Percentiles rank a stretch among this genome's conserved stretches.
Evolutionary conservation across 1,140 invertebrate species (phyloP).

Genomic region (Ceratosolen solmsi): DNA sequence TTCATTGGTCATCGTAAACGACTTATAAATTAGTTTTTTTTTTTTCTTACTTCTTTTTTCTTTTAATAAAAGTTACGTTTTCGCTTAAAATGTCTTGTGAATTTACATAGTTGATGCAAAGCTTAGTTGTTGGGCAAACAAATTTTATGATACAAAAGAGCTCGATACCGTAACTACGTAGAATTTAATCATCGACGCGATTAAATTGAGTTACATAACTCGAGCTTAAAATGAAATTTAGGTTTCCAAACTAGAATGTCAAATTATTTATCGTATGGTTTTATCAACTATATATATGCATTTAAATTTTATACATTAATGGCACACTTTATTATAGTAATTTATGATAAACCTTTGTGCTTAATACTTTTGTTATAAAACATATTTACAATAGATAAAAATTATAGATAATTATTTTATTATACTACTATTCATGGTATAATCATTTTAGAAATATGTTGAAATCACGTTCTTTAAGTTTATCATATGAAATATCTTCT

Average conservation of each 20-base stretch:
- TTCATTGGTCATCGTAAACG: background rate
- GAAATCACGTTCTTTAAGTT: too few species aligned
- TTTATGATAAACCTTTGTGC: too few species aligned
- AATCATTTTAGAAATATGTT: too few species aligned
- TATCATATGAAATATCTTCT: too few species aligned
- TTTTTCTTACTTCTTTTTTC: constrained; percentile 6
- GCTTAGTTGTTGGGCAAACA: background rate
- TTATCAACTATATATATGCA: background rate
- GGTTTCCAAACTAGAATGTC: background rate
- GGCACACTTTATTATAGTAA: background rate
- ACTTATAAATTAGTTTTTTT: background rate
- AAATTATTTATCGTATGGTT: background rate
- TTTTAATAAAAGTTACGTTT: background rate
- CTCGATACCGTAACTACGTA: background rate
- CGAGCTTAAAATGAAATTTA: background rate
- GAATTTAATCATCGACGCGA: background rate
- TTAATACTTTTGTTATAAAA: too few species aligned
- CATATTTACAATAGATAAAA: too few species aligned
- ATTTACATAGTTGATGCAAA: background rate
- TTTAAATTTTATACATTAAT: too few species aligned
- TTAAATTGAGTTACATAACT: background rate
- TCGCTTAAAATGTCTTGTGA: background rate
- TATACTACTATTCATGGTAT: too few species aligned
- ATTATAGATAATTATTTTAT: too few species aligned
- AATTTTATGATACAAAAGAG: background rate